phyloP scores from a whole-genome alignment of 2,113 vertebrate genomes.

The Rostratula benghalensis region DNA sequence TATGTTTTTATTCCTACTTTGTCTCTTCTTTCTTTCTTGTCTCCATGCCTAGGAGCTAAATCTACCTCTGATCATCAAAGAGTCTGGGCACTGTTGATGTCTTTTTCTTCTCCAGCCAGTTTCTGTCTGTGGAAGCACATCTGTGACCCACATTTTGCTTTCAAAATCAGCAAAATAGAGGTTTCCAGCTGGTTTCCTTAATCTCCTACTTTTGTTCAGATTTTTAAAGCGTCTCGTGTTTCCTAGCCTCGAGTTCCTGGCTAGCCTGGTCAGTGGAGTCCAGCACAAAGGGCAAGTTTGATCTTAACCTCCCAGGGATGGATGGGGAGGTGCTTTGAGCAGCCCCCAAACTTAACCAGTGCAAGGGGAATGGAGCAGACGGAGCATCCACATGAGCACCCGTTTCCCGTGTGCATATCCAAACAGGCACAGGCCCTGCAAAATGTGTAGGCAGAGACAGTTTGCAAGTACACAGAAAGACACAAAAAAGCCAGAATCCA shows the following conservation, averaged over 20 bases:
- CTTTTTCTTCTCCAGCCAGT: conserved; percentile 55
- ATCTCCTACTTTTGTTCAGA: conserved; percentile 50
- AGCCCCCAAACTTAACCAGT: neutral
- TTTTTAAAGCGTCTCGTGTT: neutral
- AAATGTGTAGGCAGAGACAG: conserved; percentile 50
- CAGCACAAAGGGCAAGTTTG: neutral
- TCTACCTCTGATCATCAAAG: conserved; percentile 66
- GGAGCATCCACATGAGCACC: neutral
- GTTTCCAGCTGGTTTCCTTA: conserved; percentile 62
- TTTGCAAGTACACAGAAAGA: conserved; percentile 41
- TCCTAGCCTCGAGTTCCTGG: neutral
- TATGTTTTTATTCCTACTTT: conserved; percentile 60
- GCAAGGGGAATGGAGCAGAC: neutral
- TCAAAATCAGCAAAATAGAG: conserved; percentile 45
- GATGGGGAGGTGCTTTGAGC: neutral
- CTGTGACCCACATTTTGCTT: conserved; percentile 64
- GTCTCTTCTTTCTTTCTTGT: conserved; percentile 52
- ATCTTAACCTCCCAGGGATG: neutral
- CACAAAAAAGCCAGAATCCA: conserved; percentile 13
- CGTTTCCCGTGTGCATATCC: neutral
- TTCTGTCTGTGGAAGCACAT: conserved; percentile 45
- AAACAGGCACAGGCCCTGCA: neutral
- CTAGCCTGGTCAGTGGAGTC: neutral
- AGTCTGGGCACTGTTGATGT: conserved; percentile 23
- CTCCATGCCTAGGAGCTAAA: conserved; percentile 41